These are phyloP conservation scores for Diabrotica balteata DNA, from an alignment of 2,888 invertebrate genomes.

Conservation along the genomic window DNA sequence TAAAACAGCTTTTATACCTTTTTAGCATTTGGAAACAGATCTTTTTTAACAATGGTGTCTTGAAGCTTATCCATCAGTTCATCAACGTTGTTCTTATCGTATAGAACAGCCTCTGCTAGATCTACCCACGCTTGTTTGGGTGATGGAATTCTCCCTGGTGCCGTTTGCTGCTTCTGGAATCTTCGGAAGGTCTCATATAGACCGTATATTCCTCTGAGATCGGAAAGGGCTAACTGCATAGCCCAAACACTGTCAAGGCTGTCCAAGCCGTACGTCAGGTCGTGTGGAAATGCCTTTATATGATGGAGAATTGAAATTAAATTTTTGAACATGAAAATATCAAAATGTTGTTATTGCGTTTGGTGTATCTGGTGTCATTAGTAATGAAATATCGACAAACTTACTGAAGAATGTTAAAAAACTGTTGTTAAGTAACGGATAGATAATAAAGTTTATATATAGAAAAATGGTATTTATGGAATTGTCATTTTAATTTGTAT, in stretches of 20 bases:
- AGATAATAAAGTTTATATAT: too few species aligned
- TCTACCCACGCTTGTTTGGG: slow-evolving; percentile 67
- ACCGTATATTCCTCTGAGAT: slow-evolving; percentile 69
- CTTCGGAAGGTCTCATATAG: slow-evolving; percentile 73
- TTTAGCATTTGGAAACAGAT: slow-evolving; percentile 70
- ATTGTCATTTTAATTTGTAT: too few species aligned
- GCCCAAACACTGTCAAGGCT: slow-evolving; percentile 64
- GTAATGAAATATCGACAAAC: too few species aligned
- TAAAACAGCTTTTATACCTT: background rate
- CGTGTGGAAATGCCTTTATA: slow-evolving; percentile 40
- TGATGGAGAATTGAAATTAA: too few species aligned
- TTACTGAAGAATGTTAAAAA: too few species aligned
- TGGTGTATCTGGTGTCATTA: too few species aligned
- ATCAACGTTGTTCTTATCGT: slow-evolving; percentile 68
- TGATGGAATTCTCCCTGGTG: slow-evolving; percentile 53
- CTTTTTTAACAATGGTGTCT: slow-evolving; percentile 66
- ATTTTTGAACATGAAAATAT: too few species aligned
- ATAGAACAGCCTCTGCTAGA: slow-evolving; percentile 70
- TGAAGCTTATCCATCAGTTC: slow-evolving; percentile 67
- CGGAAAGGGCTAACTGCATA: slow-evolving; percentile 70
- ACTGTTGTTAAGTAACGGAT: too few species aligned
- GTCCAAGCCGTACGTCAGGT: slow-evolving; percentile 44
- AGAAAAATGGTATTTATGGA: too few species aligned
- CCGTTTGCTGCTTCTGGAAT: slow-evolving; percentile 62
- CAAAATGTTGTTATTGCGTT: too few species aligned